Conservation (phyloP, 1,140 invertebrate genomes). For the Maconellicoccus hirsutus region DNA sequence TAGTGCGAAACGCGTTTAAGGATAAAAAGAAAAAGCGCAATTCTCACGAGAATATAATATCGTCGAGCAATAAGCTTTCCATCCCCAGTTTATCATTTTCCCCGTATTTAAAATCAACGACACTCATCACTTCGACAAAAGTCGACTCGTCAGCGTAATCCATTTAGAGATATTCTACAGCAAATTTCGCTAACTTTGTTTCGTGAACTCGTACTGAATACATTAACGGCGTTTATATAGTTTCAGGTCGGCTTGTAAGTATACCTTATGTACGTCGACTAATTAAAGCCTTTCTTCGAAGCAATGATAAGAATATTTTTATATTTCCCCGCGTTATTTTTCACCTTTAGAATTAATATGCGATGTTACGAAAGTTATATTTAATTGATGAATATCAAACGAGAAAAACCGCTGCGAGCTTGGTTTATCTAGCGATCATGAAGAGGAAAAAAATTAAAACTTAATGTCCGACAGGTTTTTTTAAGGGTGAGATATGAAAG, state of each 20-base stretch:
- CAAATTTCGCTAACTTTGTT: background rate
- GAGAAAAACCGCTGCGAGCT: conserved; percentile 7
- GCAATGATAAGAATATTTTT: background rate
- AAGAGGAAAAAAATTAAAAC: background rate
- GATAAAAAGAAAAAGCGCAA: background rate
- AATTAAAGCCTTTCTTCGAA: background rate
- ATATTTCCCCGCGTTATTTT: no score
- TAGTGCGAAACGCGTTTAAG: background rate
- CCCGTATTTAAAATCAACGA: background rate
- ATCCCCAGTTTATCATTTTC: background rate
- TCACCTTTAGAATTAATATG: background rate
- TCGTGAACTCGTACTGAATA: background rate
- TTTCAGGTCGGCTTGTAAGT: background rate
- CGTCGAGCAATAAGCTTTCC: background rate
- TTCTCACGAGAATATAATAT: background rate
- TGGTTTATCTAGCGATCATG: background rate
- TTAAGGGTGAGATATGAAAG: conserved; percentile 3
- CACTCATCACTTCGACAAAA: background rate
- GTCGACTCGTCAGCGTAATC: background rate
- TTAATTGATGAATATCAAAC: background rate
- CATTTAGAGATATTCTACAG: background rate
- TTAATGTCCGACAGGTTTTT: background rate
- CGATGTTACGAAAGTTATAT: background rate
- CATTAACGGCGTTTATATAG: background rate
- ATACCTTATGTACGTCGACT: background rate